Base-by-base conservation (phyloP, 2,797 vertebrate species). In the Coccyzus lansbergi region DNA sequence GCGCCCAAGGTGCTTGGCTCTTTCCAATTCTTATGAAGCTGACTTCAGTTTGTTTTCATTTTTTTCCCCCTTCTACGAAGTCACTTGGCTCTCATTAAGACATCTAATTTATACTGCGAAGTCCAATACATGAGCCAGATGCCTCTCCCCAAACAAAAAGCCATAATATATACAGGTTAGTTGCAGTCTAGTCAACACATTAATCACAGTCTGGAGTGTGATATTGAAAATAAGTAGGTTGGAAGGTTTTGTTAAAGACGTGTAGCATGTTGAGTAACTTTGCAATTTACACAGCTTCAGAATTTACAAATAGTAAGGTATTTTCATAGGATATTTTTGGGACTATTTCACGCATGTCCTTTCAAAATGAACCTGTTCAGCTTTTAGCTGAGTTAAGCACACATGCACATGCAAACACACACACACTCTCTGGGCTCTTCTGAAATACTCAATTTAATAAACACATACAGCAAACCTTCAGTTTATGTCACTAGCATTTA, bases 61-160 rank as follows among this genome's bases (percentile, higher is more conserved):
- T 86, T 89, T 76, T 63, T 88, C 63, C 55, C 34, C 82, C 52
- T 77, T 86, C 86, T 83, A 76, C 79, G 28, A 59, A 91, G 63
- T 89, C 72, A 67, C 75, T 88, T 64, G 80, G 79, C 64, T 91
- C 34, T 79, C 77, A 29, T 75, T 76, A 76, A 76, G 53, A 79
- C 28, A 49, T 8, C 18, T 74, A 64, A 60, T 92, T 90, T 86
- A 82, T 44, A 86, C 52, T 75, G n/a, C 31, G 2, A 91, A 72
- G 31, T 48, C 64, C 56, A 81, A 81, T 2, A 44, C 26, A 13
- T 5, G 28, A 94, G 38, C 52, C 89, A 94, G 60, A 44, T 59
- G 67, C 64, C 67, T 68, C 64, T 83, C 49, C 67, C 44, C 38
- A 56, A 72, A 68, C 77, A 85, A 83, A 89, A 86, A 55, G 16